Base-by-base conservation (phyloP, 2,888 invertebrate species). In the Incurvaria masculella region DNA sequence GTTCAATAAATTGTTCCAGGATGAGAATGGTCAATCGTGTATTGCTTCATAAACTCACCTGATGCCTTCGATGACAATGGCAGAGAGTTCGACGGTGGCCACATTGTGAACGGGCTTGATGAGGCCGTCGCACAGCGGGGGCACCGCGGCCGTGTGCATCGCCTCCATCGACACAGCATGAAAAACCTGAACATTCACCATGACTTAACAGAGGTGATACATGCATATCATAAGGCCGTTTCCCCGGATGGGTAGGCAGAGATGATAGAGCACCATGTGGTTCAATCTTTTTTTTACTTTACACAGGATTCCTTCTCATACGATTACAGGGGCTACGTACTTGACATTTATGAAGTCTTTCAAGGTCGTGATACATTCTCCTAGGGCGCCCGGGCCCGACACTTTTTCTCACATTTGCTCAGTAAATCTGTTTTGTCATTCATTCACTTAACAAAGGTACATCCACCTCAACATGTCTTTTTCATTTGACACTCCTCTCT, bases 41-140 rank as follows among this genome's bases (percentile, higher is more conserved):
- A n/a, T n/a, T n/a, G n/a, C n/a, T n/a, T n/a, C n/a, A n/a, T n/a
- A n/a, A n/a, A n/a, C 52, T 53, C 55, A 85, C 85, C 85, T 85
- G 52, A 99, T 98, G 49, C 99, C 99, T 78, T 99, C 98, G 41
- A 94, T 89, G 51, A 99, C 98, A 58, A 88, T 87, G 2, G 99
- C 98, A 68, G 93, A 91, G 60, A 88, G 86, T 49, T 89, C 87
- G 54, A 92, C 84, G 1, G 95, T 94, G 44, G 98, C 97, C 43
- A 99, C 93, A 78, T 99, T 99, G 60, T 88, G 85, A 20, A 81
- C 76, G 11, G 98, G 97, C 61, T 88, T 87, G 63, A 89, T 80
- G 59, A 89, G 81, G 2, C 92, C 94, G 61, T 87, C 82, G 26
- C 84, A 69, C 55, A 96, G 79, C 59, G 86, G 84, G 57, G 93